Evolutionary conservation across 2,113 vertebrate genomes (phyloP).

Genomic region (Apeltes quadracus): DNA sequence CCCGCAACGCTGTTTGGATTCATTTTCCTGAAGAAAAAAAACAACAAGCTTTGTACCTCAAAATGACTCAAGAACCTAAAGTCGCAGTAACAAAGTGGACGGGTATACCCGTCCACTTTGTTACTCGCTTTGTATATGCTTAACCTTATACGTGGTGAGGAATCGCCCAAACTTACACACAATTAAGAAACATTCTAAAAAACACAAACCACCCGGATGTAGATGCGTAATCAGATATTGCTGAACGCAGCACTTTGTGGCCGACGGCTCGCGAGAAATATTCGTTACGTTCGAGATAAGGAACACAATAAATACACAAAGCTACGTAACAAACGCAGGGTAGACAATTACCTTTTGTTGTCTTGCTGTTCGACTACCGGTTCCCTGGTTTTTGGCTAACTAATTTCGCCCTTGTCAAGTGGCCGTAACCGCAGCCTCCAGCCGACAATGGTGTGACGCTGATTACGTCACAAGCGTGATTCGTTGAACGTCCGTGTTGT

Average conservation of each 20-base stretch:
- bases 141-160: background rate
- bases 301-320: background rate
- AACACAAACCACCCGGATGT: background rate
- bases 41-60: background rate
- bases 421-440: background rate
- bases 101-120: too few relatives aligned
- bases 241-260: background rate
- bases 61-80: background rate
- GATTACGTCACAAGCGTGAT: background rate
- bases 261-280: too few relatives aligned
- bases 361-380: background rate
- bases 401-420: background rate
- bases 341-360: background rate
- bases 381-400: background rate
- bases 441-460: background rate
- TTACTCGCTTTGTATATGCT: too few relatives aligned
- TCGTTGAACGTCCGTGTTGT: background rate
- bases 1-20: constrained; percentile 19
- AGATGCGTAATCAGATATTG: too few relatives aligned
- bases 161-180: background rate
- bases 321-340: background rate
- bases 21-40: constrained; percentile 46
- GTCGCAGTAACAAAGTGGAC: background rate
- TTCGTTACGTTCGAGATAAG: background rate
- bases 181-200: background rate